Conservation (phyloP, 2,797 vertebrate genomes). For the Micrastur ruficollis region DNA sequence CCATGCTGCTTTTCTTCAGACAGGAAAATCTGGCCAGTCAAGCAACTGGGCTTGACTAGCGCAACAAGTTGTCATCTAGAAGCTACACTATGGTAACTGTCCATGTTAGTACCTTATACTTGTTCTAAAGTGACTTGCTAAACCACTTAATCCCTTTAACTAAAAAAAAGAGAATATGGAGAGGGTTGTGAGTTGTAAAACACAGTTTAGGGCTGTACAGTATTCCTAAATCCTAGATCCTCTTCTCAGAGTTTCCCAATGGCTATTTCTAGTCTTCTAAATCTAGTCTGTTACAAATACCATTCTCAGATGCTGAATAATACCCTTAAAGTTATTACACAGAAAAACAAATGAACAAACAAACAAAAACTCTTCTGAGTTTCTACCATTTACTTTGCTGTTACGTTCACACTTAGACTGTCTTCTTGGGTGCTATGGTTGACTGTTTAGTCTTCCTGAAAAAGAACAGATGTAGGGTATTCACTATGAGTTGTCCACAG, state of each 20-base stretch:
- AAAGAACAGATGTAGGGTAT: not conserved
- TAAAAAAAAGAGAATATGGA: not conserved
- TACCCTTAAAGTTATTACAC: not conserved
- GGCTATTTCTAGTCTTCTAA: not conserved
- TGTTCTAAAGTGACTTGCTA: not conserved
- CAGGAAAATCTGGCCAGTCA: not conserved
- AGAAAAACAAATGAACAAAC: not conserved
- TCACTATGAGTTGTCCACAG: not conserved
- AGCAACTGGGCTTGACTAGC: not conserved
- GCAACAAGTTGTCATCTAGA: not conserved
- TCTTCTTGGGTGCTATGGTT: not conserved
- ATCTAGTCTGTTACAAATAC: not conserved
- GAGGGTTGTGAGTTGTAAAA: not conserved
- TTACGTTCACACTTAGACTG: not conserved
- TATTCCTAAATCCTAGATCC: not conserved
- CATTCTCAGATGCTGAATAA: not conserved
- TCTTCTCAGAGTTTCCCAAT: not conserved
- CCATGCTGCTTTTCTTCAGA: not conserved
- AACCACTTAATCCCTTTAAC: not conserved
- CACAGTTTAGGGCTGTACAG: not conserved
- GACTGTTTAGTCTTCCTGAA: not conserved
- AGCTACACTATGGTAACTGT: not conserved
- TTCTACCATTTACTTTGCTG: not conserved
- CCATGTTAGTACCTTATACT: not conserved
- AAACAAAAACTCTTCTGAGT: not conserved